These are phyloP conservation scores for Alloscopus bannaensis DNA, from an alignment of 2,888 invertebrate species.

Conservation along the genomic window DNA sequence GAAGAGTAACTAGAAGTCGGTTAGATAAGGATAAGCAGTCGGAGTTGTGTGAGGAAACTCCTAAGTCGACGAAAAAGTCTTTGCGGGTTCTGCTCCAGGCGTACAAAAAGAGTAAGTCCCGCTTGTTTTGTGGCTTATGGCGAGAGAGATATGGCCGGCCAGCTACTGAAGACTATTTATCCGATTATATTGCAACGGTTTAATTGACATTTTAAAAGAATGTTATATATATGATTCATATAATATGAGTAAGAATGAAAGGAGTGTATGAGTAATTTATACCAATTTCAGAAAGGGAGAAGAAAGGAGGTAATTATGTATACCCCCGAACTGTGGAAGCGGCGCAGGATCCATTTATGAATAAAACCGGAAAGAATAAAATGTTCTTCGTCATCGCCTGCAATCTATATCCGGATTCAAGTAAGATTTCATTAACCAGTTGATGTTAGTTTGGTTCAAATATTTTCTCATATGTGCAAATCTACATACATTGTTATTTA, in stretches of 20 bases:
- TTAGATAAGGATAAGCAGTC: no score
- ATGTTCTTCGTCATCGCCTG: slow-evolving; percentile 27
- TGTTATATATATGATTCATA: background rate
- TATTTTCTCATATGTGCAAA: no score
- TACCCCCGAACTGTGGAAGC: slow-evolving; percentile 39
- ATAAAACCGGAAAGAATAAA: slow-evolving; percentile 38
- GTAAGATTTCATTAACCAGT: slow-evolving; percentile 28
- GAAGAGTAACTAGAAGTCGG: no score
- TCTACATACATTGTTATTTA: background rate
- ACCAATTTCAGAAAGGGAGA: background rate
- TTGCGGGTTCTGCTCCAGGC: no score
- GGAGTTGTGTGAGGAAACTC: no score
- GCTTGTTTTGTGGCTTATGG: no score
- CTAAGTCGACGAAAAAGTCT: no score
- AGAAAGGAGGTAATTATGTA: background rate
- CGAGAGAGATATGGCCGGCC: no score
- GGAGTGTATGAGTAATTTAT: background rate
- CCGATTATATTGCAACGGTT: background rate
- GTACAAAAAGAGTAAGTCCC: no score
- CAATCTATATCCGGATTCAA: slow-evolving; percentile 20
- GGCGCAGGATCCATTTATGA: slow-evolving; percentile 21
- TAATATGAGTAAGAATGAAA: background rate
- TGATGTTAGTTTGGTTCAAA: no score
- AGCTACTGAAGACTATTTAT: no score
- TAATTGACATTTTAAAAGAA: background rate